Base-by-base conservation (phyloP, 1,140 invertebrate species). In the Protaetia brevitarsis region DNA sequence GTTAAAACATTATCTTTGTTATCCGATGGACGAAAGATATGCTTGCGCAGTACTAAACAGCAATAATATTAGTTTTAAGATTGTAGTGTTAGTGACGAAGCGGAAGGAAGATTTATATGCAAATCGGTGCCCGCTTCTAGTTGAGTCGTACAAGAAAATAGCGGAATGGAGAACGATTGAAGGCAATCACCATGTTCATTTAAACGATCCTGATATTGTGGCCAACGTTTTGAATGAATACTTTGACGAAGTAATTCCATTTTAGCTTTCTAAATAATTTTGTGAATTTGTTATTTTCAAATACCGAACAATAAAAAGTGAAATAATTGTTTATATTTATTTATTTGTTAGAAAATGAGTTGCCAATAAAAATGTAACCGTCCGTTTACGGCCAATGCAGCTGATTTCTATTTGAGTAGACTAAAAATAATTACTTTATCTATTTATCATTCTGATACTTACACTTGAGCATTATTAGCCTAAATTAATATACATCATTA, bases 1-100 rank as follows among this genome's bases (percentile, higher is more conserved):
- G 27, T 19, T 62, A 16, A 62, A 36, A 23, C 34, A 36, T 62
- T 62, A 62, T 31, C 7, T 62, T 4, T 36, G 60, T 21, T 36
- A 36, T 62, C 60, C 60, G 16, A 1, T 37, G 16, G 60, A 62
- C 26, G 60, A 62, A 2, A 31, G 21, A 36, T 62, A 62, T 19
- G 60, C 60, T 1, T 34, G 29, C 11, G 60, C 34, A 36, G 16
- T 62, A 36, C 1, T 62, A 8, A 62, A 62, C 10, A 30, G 27
- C 19, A 29, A 62, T 21, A 62, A 62, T 16, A 34, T 62, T 11
- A 62, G 27, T 62, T 62, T 34, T 36, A 62, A 62, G 36, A 23
- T 62, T 31, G 30, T 62, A 11, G 31, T 36, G n/a, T 36, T 62
- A 4, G 5, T 62, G 0, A 62, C 60, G 1, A 21, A 62, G 10